A percentile compares a stretch with the other conserved stretches of the same genome.
These are phyloP conservation scores for Itoplectis maculator DNA, from an alignment of 2,888 invertebrate genomes.

Conservation along the genomic window DNA sequence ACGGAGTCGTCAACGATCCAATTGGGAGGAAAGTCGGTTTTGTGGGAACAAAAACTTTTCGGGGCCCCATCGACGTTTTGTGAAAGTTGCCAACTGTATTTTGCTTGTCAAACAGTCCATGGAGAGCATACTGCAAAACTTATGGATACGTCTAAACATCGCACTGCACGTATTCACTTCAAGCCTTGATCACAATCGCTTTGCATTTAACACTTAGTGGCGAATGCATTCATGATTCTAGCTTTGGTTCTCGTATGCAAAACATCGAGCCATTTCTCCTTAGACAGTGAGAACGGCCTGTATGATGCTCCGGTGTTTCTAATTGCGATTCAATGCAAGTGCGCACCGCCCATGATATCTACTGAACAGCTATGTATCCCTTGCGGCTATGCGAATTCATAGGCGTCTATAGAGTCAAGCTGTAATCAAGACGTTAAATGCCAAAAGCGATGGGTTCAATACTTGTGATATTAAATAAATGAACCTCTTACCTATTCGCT, in stretches of 20 bases:
- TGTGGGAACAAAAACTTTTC: not conserved
- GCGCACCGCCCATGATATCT: conserved; percentile 49
- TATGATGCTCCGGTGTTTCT: conserved; percentile 54
- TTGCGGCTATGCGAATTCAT: not conserved
- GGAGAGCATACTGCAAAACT: not conserved
- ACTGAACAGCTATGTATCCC: conserved; percentile 10
- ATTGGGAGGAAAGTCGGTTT: not conserved
- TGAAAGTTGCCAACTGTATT: not conserved
- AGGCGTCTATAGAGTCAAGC: not conserved
- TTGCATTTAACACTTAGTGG: conserved; percentile 67
- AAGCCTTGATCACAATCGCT: conserved; percentile 37
- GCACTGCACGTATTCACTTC: not conserved
- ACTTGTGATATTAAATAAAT: not conserved
- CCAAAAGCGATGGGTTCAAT: not conserved
- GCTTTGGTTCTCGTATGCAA: conserved; percentile 75
- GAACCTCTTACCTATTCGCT: not conserved
- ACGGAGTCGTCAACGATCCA: not conserved
- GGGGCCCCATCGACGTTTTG: too few species aligned
- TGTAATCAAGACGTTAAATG: not conserved
- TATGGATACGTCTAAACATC: not conserved
- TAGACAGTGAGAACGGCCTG: conserved; percentile 30
- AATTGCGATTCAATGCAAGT: conserved; percentile 66
- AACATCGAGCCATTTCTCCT: conserved; percentile 70
- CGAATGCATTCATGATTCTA: conserved; percentile 78
- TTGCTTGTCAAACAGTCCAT: not conserved